Evolutionary conservation across 2,888 invertebrate species (phyloP).

Genomic region (Carabus problematicus): DNA sequence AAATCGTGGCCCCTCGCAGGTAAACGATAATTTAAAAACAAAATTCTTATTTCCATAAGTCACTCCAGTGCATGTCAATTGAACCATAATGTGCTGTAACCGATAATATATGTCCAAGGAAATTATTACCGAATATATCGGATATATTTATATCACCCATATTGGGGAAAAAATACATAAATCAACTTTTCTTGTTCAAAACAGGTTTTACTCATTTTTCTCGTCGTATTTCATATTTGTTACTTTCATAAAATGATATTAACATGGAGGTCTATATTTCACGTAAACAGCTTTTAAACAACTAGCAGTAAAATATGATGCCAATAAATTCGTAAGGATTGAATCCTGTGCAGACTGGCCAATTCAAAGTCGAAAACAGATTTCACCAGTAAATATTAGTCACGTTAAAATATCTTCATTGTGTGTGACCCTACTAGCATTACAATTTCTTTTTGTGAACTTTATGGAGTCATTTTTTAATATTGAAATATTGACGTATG

Average conservation of each 20-base stretch:
- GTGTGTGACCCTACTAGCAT: too few relatives aligned
- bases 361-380: background rate
- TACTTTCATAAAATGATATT: background rate
- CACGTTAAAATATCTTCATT: too few relatives aligned
- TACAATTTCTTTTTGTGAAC: too few relatives aligned
- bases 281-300: background rate
- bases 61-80: background rate
- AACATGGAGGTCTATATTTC: background rate
- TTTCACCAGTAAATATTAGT: too few relatives aligned
- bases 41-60: background rate
- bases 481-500: conserved; percentile 27
- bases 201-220: too few relatives aligned
- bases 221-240: background rate
- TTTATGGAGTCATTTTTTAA: too few relatives aligned
- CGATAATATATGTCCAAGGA: too few relatives aligned
- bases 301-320: background rate
- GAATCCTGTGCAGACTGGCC: background rate
- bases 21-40: conserved; percentile 47
- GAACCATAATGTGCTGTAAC: too few relatives aligned
- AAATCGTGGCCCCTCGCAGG: conserved; percentile 58
- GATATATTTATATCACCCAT: too few relatives aligned
- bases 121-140: too few relatives aligned
- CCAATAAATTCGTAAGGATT: background rate
- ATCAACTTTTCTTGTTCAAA: background rate
- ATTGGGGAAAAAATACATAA: background rate